Evolutionary conservation across 2,888 invertebrate species (phyloP).

Genomic region (Dolichomitus sp.): DNA sequence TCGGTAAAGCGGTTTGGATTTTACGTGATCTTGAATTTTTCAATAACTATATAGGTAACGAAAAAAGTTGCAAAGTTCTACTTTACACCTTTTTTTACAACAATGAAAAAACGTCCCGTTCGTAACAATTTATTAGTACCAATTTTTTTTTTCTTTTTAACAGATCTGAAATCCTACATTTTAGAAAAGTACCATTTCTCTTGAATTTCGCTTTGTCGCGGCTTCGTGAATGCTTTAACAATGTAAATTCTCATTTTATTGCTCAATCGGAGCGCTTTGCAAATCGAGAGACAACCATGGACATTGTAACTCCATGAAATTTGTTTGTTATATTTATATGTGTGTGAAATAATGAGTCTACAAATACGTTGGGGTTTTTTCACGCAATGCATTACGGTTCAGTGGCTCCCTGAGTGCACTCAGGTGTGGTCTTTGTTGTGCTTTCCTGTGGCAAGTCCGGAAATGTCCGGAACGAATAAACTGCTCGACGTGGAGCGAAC

Average conservation of each 20-base stretch:
- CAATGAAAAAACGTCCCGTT: too few species aligned
- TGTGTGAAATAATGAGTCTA: slow-evolving; percentile 57
- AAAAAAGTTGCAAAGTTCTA: too few species aligned
- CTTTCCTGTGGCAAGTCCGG: slow-evolving; percentile 69
- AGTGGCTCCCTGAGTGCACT: slow-evolving; percentile 69
- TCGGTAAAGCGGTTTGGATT: too few species aligned
- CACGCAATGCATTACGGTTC: slow-evolving; percentile 72
- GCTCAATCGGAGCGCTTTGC: slow-evolving; percentile 10
- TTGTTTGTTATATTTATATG: background rate
- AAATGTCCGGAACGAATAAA: slow-evolving; percentile 69
- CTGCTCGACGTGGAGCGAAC: slow-evolving; percentile 21
- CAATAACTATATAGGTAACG: too few species aligned
- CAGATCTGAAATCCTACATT: background rate
- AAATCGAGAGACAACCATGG: background rate
- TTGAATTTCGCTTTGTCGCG: slow-evolving; percentile 37
- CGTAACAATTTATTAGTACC: too few species aligned
- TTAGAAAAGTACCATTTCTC: background rate
- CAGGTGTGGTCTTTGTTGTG: slow-evolving; percentile 72
- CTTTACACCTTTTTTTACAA: too few species aligned
- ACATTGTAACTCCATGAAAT: slow-evolving; percentile 5
- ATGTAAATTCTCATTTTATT: slow-evolving; percentile 40
- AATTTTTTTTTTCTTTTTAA: too few species aligned
- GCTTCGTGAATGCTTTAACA: slow-evolving; percentile 38
- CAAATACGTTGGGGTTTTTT: slow-evolving; percentile 60
- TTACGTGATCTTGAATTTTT: too few species aligned